These are phyloP conservation scores for Leucophenga montana DNA, from an alignment of 2,888 invertebrate species.

Conservation along the genomic window DNA sequence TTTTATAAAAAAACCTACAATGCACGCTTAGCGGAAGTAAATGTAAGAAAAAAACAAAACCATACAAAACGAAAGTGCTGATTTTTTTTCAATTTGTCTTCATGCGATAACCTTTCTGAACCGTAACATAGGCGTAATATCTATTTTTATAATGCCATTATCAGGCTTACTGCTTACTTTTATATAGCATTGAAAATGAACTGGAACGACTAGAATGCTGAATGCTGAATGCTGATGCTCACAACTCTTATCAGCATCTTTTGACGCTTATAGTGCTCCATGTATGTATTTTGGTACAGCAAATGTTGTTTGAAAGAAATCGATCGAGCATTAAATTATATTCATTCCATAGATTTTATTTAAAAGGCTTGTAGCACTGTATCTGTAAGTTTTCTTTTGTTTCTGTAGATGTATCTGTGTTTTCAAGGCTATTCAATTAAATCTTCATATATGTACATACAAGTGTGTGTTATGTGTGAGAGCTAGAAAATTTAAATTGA, in stretches of 20 bases:
- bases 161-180: neutral
- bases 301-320: constrained; percentile 23
- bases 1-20: no score
- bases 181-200: constrained; percentile 14
- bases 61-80: neutral
- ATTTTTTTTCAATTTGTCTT: constrained; percentile 23
- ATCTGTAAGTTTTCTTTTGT: no score
- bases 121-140: constrained; percentile 52
- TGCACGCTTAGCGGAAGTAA: constrained; percentile 44
- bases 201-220: constrained; percentile 1
- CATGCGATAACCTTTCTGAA: constrained; percentile 45
- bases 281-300: no score
- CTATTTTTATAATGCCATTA: constrained; percentile 48
- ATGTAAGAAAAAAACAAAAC: constrained; percentile 18
- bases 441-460: constrained; percentile 7
- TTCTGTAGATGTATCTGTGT: constrained; percentile 29
- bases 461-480: no score
- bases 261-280: neutral
- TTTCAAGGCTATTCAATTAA: constrained; percentile 65
- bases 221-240: neutral
- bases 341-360: constrained; percentile 1
- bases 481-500: constrained; percentile 53
- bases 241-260: neutral
- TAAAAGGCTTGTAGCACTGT: constrained; percentile 4
- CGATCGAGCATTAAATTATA: constrained; percentile 41